These are phyloP conservation scores for Antennarius striatus DNA, from an alignment of 2,113 vertebrate genomes.

Conservation along the genomic window DNA sequence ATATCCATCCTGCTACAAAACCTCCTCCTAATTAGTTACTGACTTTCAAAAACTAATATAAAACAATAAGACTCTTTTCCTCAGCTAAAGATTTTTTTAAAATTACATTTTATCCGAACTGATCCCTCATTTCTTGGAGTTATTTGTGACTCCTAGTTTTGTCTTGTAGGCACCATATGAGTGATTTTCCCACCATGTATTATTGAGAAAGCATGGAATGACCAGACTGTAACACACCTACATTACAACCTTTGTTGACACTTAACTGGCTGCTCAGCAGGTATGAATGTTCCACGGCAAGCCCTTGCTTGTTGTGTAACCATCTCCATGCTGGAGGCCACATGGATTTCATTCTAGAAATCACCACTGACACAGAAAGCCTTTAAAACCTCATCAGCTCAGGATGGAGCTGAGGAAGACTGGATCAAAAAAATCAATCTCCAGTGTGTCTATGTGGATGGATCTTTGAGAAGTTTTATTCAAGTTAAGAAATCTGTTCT, in stretches of 20 bases:
- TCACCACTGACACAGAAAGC: too few species aligned
- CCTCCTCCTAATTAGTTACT: too few species aligned
- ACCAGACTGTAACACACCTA: conserved; percentile 23
- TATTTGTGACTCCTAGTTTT: background rate
- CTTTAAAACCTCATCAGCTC: background rate
- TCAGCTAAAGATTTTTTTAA: too few species aligned
- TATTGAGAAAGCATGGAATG: conserved; percentile 38
- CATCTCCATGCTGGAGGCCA: conserved; percentile 41
- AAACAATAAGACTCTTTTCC: too few species aligned
- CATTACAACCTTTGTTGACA: conserved; percentile 40
- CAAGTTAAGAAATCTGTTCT: background rate
- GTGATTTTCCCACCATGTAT: background rate
- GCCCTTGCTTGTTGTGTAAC: conserved; percentile 52
- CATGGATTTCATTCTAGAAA: background rate
- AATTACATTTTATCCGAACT: too few species aligned
- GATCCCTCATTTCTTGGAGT: background rate
- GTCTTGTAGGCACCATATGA: background rate
- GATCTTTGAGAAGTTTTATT: background rate
- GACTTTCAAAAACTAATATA: too few species aligned
- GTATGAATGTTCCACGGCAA: conserved; percentile 38
- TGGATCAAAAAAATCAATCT: background rate
- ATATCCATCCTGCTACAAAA: too few species aligned
- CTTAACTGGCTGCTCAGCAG: conserved; percentile 31
- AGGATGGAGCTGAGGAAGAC: background rate
- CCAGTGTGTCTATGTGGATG: background rate